Base-by-base conservation (phyloP, 2,113 vertebrate genomes). In the Nothobranchius furzeri region DNA sequence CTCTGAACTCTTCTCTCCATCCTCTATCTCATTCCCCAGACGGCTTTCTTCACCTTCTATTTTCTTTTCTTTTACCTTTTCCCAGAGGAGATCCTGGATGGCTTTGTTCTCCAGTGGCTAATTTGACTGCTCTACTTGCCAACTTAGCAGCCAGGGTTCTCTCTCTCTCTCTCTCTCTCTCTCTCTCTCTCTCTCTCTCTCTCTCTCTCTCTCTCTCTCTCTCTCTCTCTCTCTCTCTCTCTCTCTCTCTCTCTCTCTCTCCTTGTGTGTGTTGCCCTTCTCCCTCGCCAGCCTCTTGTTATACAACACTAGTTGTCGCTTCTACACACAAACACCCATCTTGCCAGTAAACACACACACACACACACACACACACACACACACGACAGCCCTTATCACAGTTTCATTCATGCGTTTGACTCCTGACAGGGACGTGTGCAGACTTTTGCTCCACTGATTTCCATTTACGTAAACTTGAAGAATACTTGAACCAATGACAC, bases 71-170 rank as follows among this genome's bases (percentile, higher is more conserved):
- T 79, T 73, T 63, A 79, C 84, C 76, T 79, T 81, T 76, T 87
- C 90, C 87, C 90, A 64, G 78, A 43, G 68, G 88, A 84, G 73
- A 49, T 74, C 54, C 48, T 76, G 79, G 73, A 80, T 84, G 56
- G 63, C 68, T 82, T 77, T 70, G 75, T 88, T 85, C 90, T 88
- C 88, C 70, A 79, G 87, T 83, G 90, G 82, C 87, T 90, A 86
- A 91, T 91, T 91, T 91, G 88, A 88, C 87, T 90, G 82, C 89
- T 84, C 84, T 87, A 79, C 86, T 81, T 89, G 83, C 87, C 85
- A 85, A 57, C 76, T 81, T 73, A 85, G 84, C 81, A 87, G 76
- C 63, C 35, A 74, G 83, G 73, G 79, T 25, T 68, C 17, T 42
- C 20, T 75, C 36, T 72, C 42, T 63, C 47, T 45, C 9, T 30